Percentiles rank a stretch among this genome's conserved stretches.
These are phyloP conservation scores for Protaetia brevitarsis DNA, from an alignment of 1,140 invertebrate species.

Conservation along the genomic window DNA sequence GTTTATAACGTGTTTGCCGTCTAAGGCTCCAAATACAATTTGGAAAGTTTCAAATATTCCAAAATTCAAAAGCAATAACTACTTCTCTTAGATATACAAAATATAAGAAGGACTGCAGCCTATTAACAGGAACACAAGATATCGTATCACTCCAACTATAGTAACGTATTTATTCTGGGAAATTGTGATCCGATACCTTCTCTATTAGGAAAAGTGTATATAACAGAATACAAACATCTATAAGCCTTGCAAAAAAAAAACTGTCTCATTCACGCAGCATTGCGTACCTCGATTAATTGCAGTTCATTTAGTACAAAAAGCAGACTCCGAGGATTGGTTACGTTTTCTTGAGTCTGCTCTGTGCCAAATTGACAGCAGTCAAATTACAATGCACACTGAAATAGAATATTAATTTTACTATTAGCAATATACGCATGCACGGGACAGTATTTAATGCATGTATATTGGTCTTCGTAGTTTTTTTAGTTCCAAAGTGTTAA, in stretches of 20 bases:
- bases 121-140: too few species aligned
- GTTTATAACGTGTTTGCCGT: slow-evolving; percentile 51
- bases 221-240: background rate
- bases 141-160: too few species aligned
- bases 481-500: background rate
- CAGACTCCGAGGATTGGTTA: background rate
- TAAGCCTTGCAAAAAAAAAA: background rate
- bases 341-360: too few species aligned
- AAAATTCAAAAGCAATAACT: slow-evolving; percentile 27
- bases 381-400: background rate
- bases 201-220: too few species aligned
- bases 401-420: too few species aligned
- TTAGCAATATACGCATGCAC: too few species aligned
- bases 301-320: background rate
- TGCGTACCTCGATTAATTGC: background rate
- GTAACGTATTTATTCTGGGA: too few species aligned
- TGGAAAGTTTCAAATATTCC: slow-evolving; percentile 39
- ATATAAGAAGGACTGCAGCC: too few species aligned
- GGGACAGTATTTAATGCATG: background rate
- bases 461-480: background rate
- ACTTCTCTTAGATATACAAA: slow-evolving; percentile 23
- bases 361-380: too few species aligned
- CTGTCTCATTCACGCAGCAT: background rate
- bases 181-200: too few species aligned
- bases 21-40: slow-evolving; percentile 46